These are phyloP conservation scores for Linnaemya tessellans DNA, from an alignment of 2,888 invertebrate species.

Conservation along the genomic window DNA sequence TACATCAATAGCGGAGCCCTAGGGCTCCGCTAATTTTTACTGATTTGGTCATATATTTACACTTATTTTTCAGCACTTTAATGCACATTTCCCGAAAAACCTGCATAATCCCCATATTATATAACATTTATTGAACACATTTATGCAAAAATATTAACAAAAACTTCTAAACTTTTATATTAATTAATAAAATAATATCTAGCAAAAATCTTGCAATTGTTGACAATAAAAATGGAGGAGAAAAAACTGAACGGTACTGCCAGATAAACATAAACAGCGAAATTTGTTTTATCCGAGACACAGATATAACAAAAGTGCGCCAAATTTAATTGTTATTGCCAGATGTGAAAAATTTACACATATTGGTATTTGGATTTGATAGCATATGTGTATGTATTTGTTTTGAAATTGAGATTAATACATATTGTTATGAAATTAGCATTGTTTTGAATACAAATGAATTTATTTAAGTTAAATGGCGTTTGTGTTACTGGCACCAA, in stretches of 20 bases:
- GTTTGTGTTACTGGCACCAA: no score
- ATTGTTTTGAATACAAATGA: no score
- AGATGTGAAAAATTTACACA: background rate
- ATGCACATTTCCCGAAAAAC: background rate
- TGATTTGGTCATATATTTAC: background rate
- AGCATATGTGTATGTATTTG: background rate
- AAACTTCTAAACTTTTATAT: background rate
- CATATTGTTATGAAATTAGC: no score
- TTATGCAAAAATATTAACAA: slow-evolving; percentile 18
- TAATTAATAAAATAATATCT: background rate
- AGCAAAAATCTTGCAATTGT: background rate
- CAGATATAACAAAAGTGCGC: background rate
- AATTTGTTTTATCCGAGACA: slow-evolving; percentile 1
- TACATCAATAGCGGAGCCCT: background rate
- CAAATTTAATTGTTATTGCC: slow-evolving; percentile 12
- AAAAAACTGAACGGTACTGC: slow-evolving; percentile 2
- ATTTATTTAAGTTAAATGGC: no score
- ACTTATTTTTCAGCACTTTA: background rate
- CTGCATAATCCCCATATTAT: background rate
- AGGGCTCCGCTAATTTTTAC: background rate
- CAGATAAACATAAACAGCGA: background rate
- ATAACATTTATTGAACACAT: slow-evolving; percentile 8
- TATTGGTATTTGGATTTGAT: background rate
- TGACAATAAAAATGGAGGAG: background rate
- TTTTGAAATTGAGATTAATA: background rate